Evolutionary conservation across 2,113 vertebrate genomes (phyloP).

Genomic region (Shinisaurus crocodilurus): DNA sequence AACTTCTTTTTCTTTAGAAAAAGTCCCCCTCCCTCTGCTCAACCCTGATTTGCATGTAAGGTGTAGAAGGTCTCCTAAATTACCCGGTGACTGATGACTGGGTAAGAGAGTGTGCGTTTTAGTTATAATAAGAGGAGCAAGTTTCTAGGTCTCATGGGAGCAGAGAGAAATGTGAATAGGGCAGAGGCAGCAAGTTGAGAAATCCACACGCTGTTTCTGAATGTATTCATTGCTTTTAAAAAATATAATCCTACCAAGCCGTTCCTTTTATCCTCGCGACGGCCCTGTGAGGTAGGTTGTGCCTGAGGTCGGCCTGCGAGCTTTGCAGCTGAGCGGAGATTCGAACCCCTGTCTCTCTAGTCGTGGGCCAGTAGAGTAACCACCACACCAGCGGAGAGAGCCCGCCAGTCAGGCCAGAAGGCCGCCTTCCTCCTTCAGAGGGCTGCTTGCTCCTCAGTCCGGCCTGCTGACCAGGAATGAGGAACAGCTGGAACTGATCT

Average conservation of each 20-base stretch:
- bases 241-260: rapidly evolving
- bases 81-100: neutral
- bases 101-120: neutral
- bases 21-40: no score
- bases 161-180: neutral
- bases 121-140: no score
- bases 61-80: no score
- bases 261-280: neutral
- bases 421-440: neutral
- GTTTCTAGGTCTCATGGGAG: neutral
- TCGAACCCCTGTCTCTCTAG: neutral
- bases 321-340: neutral
- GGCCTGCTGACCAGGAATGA: no score
- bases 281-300: neutral
- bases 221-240: no score
- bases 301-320: neutral
- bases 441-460: neutral
- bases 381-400: no score
- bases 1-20: neutral
- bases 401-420: no score
- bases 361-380: no score
- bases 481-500: neutral
- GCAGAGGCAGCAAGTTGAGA: neutral
- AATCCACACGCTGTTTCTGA: no score
- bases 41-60: no score